Base-by-base conservation (phyloP, 2,888 invertebrate species). In the Scaptomyza flava region DNA sequence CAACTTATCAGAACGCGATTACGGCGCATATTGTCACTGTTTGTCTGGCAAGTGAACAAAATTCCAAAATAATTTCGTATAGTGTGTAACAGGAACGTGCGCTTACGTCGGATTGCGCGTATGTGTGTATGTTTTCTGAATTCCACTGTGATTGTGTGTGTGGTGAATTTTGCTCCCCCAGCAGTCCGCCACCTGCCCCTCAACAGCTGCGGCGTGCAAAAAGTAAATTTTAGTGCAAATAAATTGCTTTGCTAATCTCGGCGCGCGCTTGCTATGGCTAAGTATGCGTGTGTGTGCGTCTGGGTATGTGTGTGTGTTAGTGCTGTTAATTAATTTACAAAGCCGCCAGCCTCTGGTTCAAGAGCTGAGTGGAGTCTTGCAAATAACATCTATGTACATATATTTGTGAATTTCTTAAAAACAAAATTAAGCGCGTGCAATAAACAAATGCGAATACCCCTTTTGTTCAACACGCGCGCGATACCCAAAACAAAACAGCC, bases 201-300 rank as follows among this genome's bases (percentile, higher is more conserved):
- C 48, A 41, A 46, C 54, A 58, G 47, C 48, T 63, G 61, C 76
- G 68, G 75, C 79, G 82, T 80, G 87, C 83, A 77, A 84, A 85
- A 88, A 79, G 81, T 71, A 89, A 82, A 88, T 84, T 87, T 87
- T 82, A 72, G 81, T 81, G 89, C 89, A 88, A 83, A 88, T 89
- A 89, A 82, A 89, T 87, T 87, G 85, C 65, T 80, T 74, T 68
- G 88, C 89, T 89, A 89, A 84, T 84, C 84, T 82, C 84, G 70
- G 56, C 64, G 74, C 84, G 81, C 77, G 81, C 65, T 79, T 81
- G 75, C 84, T 81, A 75, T 69, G 74, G 60, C 47, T 43, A 46
- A 41, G 52, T 63, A 56, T 63, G 66, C 59, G 60, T 45, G 66
- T 63, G 68, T 50, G 70, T 60, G 56, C 52, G 54, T 52, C 61